Base-by-base conservation (phyloP, 1,140 invertebrate species). In the Cydia pomonella region DNA sequence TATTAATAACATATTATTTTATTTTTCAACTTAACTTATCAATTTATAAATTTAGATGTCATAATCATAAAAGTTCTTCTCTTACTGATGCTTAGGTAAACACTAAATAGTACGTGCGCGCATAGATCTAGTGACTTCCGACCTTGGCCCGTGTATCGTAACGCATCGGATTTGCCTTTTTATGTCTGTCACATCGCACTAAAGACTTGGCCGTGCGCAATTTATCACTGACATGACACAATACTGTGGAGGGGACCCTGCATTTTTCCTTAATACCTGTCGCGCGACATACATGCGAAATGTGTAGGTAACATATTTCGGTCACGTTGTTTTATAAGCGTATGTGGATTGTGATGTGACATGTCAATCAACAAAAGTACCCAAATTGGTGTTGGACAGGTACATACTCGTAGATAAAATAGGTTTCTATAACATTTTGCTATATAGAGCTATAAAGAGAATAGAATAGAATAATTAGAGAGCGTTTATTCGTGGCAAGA, bases 181-280 rank as follows among this genome's bases (percentile, higher is more conserved):
- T n/a, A 69, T 69, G 64, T 69, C 64, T 69, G 64, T 69, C 64
- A 69, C 64, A 69, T 69, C 29, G 5, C 64, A 69, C 64, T 69
- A 69, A 69, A 69, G 64, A 69, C 64, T 41, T 69, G 64, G 64
- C 29, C 64, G 64, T 69, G 64, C 29, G 64, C 64, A 69, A 69
- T 69, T 69, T 69, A 69, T 69, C 64, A 69, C 64, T 69, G 64
- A 69, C 64, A 69, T 69, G 64, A 69, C 64, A 69, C 64, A 69
- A 69, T 69, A 69, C 64, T 69, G 64, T 69, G 64, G n/a, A 29
- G 29, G 63, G 10, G 64, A 38, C 64, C 10, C 7, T 38, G 64
- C 64, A 69, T 69, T 69, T 69, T 69, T 69, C 64, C 64, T 69
- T 69, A 69, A 66, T 69, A 38, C 64, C 4, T 69, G 18, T 33